Percentiles rank a stretch among this genome's conserved stretches.
These are phyloP conservation scores for Lutjanus erythropterus DNA, from an alignment of 2,113 vertebrate genomes.

Conservation along the genomic window DNA sequence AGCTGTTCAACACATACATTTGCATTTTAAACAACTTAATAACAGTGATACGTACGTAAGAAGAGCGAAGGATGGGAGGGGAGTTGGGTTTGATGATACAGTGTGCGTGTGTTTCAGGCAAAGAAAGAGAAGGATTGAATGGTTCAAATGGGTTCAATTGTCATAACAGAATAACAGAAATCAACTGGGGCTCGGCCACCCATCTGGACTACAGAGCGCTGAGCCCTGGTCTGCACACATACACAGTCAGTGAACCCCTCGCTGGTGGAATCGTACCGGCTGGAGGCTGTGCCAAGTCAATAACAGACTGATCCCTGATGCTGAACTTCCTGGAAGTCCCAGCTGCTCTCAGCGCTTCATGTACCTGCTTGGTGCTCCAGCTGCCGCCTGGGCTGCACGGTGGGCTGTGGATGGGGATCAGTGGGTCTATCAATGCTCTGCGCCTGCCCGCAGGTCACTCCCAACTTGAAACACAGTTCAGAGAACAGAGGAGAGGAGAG, in stretches of 20 bases:
- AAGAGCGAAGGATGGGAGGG: slow-evolving; percentile 22
- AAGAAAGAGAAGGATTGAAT: slow-evolving; percentile 43
- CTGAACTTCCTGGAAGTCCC: slow-evolving; percentile 75
- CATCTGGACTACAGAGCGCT: slow-evolving; percentile 76
- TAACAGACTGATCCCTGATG: slow-evolving; percentile 79
- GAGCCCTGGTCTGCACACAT: slow-evolving; percentile 59
- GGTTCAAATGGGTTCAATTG: slow-evolving; percentile 75
- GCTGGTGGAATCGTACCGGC: slow-evolving; percentile 74
- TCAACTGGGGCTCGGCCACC: slow-evolving; percentile 74
- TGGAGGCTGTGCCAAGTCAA: slow-evolving; percentile 79
- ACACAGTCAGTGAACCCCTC: slow-evolving; percentile 68
- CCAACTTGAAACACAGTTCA: slow-evolving; percentile 54
- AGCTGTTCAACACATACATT: slow-evolving; percentile 74
- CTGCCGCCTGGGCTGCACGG: slow-evolving; percentile 47
- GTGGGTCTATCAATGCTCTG: slow-evolving; percentile 42
- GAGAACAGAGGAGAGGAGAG: slow-evolving; percentile 33
- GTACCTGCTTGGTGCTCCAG: slow-evolving; percentile 67
- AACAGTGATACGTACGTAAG: slow-evolving; percentile 51
- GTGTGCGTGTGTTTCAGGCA: slow-evolving; percentile 44
- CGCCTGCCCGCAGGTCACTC: slow-evolving; percentile 50
- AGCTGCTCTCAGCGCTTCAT: slow-evolving; percentile 59
- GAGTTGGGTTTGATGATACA: slow-evolving; percentile 36
- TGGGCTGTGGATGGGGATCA: slow-evolving; percentile 64
- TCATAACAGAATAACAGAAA: slow-evolving; percentile 76
- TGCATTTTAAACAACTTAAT: slow-evolving; percentile 77